Percentiles rank a stretch among this genome's conserved stretches.
Evolutionary conservation across 2,888 invertebrate genomes (phyloP).

Genomic region (Mylabris sibirica): DNA sequence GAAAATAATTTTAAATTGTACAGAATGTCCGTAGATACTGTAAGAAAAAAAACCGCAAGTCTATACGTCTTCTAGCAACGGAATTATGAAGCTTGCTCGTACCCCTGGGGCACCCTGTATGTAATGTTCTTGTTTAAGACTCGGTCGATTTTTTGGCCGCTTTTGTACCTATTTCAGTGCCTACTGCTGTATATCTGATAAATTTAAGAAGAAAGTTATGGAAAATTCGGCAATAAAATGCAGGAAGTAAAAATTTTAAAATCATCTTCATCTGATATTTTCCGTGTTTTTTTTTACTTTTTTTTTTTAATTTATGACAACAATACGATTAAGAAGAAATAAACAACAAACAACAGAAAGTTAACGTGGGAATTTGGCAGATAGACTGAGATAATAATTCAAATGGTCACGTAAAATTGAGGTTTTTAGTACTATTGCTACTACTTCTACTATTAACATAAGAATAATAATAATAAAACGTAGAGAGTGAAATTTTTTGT

Average conservation of each 20-base stretch:
- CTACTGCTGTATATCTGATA: too few relatives aligned
- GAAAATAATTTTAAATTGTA: too few relatives aligned
- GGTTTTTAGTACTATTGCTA: background rate
- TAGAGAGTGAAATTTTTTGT: slow-evolving; percentile 1
- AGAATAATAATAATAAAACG: background rate
- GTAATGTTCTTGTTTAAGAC: too few relatives aligned
- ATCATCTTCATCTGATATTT: background rate
- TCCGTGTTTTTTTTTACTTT: background rate
- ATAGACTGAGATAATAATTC: slow-evolving; percentile 6
- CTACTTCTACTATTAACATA: background rate
- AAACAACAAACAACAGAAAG: slow-evolving; percentile 20
- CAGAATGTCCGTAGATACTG: too few relatives aligned
- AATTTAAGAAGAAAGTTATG: too few relatives aligned
- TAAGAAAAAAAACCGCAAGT: too few relatives aligned
- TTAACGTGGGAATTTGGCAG: slow-evolving; percentile 23
- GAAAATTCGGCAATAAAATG: too few relatives aligned
- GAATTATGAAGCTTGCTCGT: too few relatives aligned
- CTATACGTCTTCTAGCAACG: too few relatives aligned
- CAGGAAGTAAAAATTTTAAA: background rate
- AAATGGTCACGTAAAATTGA: background rate
- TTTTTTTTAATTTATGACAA: background rate
- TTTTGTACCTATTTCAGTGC: too few relatives aligned
- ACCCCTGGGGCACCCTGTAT: too few relatives aligned
- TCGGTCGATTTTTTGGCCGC: too few relatives aligned
- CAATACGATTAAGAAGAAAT: background rate